A percentile compares a stretch with the other conserved stretches of the same genome.
Conservation (phyloP, 2,797 vertebrate genomes). For the Brachyrhaphis roseni region DNA sequence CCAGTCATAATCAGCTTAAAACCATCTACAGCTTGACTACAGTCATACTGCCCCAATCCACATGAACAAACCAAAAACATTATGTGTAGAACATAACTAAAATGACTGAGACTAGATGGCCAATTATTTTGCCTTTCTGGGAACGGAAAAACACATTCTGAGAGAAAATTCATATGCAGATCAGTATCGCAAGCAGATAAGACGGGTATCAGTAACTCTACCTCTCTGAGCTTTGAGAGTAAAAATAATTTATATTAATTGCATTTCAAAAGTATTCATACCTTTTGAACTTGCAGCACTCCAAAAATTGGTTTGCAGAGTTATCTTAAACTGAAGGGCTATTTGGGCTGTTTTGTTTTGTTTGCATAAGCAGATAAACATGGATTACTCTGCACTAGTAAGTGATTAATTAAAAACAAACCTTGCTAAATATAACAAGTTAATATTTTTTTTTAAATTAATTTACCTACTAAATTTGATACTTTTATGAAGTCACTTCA, state of each 20-base stretch:
- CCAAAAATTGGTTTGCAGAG: background rate
- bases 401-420: background rate
- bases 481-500: background rate
- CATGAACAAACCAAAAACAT: background rate
- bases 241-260: background rate
- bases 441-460: background rate
- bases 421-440: background rate
- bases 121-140: background rate
- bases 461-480: background rate
- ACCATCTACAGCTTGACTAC: background rate
- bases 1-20: background rate
- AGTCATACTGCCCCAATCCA: background rate
- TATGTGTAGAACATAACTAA: background rate
- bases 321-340: background rate
- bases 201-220: background rate
- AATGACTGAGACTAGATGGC: background rate
- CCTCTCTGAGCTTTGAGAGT: background rate
- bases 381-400: background rate
- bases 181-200: background rate
- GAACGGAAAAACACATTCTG: background rate
- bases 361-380: background rate
- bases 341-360: background rate
- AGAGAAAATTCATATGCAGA: background rate
- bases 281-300: background rate
- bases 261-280: background rate